Base-by-base conservation (phyloP, 2,113 vertebrate genomes). In the Laterallus jamaicensis region DNA sequence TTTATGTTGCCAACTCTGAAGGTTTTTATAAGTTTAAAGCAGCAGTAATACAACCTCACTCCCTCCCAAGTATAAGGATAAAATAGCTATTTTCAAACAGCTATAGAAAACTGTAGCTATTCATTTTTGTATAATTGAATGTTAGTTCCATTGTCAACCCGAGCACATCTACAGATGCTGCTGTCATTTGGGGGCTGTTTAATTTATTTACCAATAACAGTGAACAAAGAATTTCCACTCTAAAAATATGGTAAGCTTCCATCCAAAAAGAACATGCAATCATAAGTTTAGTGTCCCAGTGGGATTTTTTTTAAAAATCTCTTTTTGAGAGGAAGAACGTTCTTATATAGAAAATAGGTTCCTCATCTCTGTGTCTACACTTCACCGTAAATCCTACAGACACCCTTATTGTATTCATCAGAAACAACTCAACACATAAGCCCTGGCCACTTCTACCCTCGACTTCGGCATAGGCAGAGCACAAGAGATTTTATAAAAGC, bases 171-270 rank as follows among this genome's bases (percentile, higher is more conserved):
- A 60, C 79, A 86, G 82, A 93, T 75, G 87, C 90, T 90, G 80
- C 88, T 2, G 0, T 94, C 95, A 81, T 75, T 78, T 92, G 59
- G 60, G 74, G 29, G 39, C 59, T 81, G 79, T 86, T 93, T 93
- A 92, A 97, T 97, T 96, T 96, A 93, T 95, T 95, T 94, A 94
- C 82, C 90, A 95, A 67, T 88, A 94, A 49, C 76, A 92, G 60
- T 54, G 85, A 94, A 91, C 79, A 88, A 94, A 96, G 88, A 78
- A 70, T 90, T 89, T 86, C 76, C 82, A 78, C 56, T 92, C 93
- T 94, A 25, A 94, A 96, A 88, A 83, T 82, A 88, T 19, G 24
- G 42, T 92, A 83, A 96, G 42, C 59, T 93, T 87, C 74, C 50
- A 90, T 88, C 85, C 77, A 63, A 90, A 92, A 93, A 85, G 76